Evolutionary conservation across 1,140 invertebrate species (phyloP).

Genomic region (Sweltsa coloradensis): DNA sequence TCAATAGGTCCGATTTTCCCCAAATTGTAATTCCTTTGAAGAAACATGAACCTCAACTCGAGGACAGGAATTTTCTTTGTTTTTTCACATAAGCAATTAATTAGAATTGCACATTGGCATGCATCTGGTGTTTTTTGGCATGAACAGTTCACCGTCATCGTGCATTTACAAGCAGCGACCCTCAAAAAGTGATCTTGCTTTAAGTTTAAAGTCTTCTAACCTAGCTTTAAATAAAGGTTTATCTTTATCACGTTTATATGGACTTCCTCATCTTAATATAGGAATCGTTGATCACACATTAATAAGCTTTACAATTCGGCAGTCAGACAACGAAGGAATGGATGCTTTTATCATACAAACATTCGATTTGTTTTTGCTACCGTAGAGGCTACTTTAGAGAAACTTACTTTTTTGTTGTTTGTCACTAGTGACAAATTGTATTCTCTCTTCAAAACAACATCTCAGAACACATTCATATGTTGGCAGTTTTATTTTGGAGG

Average conservation of each 20-base stretch:
- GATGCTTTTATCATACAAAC: slow-evolving; percentile 8
- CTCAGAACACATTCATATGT: slow-evolving; percentile 7
- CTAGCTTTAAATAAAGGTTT: slow-evolving; percentile 1
- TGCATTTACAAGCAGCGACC: slow-evolving; percentile 6
- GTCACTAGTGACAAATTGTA: slow-evolving; percentile 3
- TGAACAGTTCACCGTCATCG: not conserved
- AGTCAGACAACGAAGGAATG: not conserved
- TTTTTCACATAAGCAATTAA: slow-evolving; percentile 1
- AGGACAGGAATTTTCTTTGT: slow-evolving; percentile 3
- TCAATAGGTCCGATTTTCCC: slow-evolving; percentile 5
- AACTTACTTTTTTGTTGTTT: slow-evolving; percentile 4
- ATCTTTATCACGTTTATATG: slow-evolving; percentile 7
- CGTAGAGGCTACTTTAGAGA: slow-evolving; percentile 7
- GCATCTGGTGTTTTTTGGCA: slow-evolving; percentile 4
- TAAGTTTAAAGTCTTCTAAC: slow-evolving; percentile 4
- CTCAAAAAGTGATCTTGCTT: slow-evolving; percentile 4
- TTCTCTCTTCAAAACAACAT: slow-evolving; percentile 6
- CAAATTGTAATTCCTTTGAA: slow-evolving; percentile 1
- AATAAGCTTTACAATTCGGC: slow-evolving; percentile 3
- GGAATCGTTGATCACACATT: slow-evolving; percentile 8
- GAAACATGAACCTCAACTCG: slow-evolving; percentile 3
- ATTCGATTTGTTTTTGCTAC: slow-evolving; percentile 5
- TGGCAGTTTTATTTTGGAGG: slow-evolving; percentile 6
- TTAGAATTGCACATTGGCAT: slow-evolving; percentile 4
- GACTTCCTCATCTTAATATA: slow-evolving; percentile 2